Evolutionary conservation across 2,797 vertebrate genomes (phyloP), one percentile per base, ranked within the genome.

Genomic region (Syndactyla subalaris): DNA sequence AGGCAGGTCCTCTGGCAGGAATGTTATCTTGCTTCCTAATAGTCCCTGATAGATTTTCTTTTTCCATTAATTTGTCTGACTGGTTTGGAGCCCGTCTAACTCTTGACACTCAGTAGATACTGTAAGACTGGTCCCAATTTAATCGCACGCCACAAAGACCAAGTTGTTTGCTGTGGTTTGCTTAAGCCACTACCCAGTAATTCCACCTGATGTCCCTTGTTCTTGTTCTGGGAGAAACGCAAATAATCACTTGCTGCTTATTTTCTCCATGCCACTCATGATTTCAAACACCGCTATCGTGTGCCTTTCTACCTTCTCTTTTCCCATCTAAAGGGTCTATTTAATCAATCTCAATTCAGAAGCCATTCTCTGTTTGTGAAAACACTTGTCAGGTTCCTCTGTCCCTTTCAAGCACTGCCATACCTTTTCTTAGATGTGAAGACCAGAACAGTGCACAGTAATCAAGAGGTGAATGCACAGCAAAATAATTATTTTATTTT

Each of bases 291-390:
- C 32, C 0, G 1, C 67, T 92, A 92, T 93, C 26, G 0, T 63
- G 49, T 45, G 85, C 58, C 61, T 90, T 92, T 75, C 92, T 81
- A 51, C 85, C 39, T 90, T 86, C 79, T 70, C 39, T 88, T 84
- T 90, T 92, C 46, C 79, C 5, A 0, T 90, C 88, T 81, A 72
- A 84, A 57, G 73, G 92, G 83, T 96, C 89, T 65, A 78, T 95
- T 93, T 94, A 93, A 94, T 96, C 95, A 96, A 83, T 95, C 88
- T 86, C 93, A 90, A 95, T 96, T 88, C 88, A 88, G 73, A 75
- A 86, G 49, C 62, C 5, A 0, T 45, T 86, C 81, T 82, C 43
- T 75, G 30, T 67, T 89, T 92, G 76, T 92, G 76, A 95, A 94
- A 93, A 86, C 70, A 75, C 58, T 75, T 86, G 85, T 86, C 89